Base-by-base conservation (phyloP, 2,797 vertebrate genomes). In the Eremophila alpestris region DNA sequence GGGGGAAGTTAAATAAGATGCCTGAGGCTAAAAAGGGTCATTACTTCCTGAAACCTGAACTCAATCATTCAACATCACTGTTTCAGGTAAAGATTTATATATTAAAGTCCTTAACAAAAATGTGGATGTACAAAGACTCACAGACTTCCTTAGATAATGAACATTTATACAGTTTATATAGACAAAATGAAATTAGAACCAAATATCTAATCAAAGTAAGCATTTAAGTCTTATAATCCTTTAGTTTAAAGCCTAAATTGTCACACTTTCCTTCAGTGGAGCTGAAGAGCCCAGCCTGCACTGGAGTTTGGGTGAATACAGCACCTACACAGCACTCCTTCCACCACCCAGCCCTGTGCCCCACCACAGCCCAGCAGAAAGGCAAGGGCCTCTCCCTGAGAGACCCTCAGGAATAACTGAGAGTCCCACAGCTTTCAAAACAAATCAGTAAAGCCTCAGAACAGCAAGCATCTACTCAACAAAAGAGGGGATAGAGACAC, bases 81-180 rank as follows among this genome's bases (percentile, higher is more conserved):
- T 27, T 79, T 90, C 55, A 68, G 48, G 36, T 38, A 38, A 56
- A 89, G 21, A 51, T 69, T 65, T 30, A 52, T 54, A 36, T 11
- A 32, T n/a, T 7, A 5, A 63, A 59, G 5, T 16, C 24, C 43
- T 83, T 64, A 59, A 65, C 9, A 68, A 78, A 78, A 82, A 23
- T 0, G 3, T 26, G 16, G 32, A 32, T 21, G 5, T 12, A 56
- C 11, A 36, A 13, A 91, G 21, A 43, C 18, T 58, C 3, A 1
- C 0, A 0, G 34, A 21, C 29, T 59, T 73, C 32, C 43, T 79
- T 34, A 32, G 9, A 9, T 27, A 73, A 60, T 14, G 5, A 69
- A 48, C 10, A 2, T 76, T 71, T 69, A 15, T 5, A n/a, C 5
- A 36, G 48, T 55, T 69, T 55, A 38, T 2, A 45, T 32, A 69